A percentile compares a stretch with the other conserved stretches of the same genome.
These are phyloP conservation scores for Zaprionus camerounensis DNA, from an alignment of 1,140 invertebrate species.

Conservation along the genomic window DNA sequence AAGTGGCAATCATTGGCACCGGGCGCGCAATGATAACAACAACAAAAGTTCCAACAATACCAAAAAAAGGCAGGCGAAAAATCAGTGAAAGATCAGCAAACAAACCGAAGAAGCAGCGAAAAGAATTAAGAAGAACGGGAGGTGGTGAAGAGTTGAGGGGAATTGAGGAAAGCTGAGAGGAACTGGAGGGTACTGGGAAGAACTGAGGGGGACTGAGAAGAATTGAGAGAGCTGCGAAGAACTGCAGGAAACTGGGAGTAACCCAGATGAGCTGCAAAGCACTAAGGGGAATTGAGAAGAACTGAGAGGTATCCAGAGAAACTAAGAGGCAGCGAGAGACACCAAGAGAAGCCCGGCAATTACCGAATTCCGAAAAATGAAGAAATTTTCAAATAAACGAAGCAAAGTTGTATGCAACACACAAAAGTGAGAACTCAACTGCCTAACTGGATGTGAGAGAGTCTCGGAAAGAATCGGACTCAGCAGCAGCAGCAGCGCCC, in stretches of 20 bases:
- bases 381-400: slow-evolving; percentile 83
- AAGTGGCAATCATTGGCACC: slow-evolving; percentile 80
- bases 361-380: slow-evolving; percentile 82
- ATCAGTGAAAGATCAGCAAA: slow-evolving; percentile 77
- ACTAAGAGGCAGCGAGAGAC: slow-evolving; percentile 18
- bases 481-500: slow-evolving; percentile 33
- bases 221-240: background rate
- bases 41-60: slow-evolving; percentile 55
- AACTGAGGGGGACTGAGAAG: slow-evolving; percentile 19
- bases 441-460: slow-evolving; percentile 63
- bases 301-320: background rate
- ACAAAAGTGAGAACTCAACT: slow-evolving; percentile 81
- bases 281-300: slow-evolving; percentile 2
- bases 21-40: slow-evolving; percentile 71
- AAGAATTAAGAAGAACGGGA: background rate
- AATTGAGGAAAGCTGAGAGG: background rate
- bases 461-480: slow-evolving; percentile 34
- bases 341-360: slow-evolving; percentile 60
- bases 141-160: background rate
- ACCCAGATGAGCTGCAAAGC: slow-evolving; percentile 14
- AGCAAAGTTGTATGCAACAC: slow-evolving; percentile 56
- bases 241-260: no score
- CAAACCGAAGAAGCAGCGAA: slow-evolving; percentile 36
- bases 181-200: slow-evolving; percentile 10
- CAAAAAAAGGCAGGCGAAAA: slow-evolving; percentile 55